Evolutionary conservation across 2,888 invertebrate genomes (phyloP), one percentile per base, ranked within the genome.

Genomic region (Lithophane semibrunnea): DNA sequence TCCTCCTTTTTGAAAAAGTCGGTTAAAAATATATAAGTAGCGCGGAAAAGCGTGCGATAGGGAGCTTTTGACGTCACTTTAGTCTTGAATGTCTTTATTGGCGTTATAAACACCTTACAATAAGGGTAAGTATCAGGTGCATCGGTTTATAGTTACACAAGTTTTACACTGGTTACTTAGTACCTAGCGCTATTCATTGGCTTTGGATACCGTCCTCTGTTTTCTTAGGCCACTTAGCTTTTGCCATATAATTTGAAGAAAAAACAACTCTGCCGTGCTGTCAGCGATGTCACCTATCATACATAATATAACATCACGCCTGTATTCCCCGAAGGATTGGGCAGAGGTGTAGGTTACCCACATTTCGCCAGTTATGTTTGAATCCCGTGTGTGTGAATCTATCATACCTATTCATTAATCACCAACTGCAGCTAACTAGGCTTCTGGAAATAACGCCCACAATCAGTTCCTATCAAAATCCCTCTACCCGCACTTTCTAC

Each of bases 11-110:
- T n/a, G n/a, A n/a, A n/a, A n/a, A n/a, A n/a, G n/a, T n/a, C n/a
- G n/a, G n/a, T n/a, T n/a, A n/a, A n/a, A 29, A 29, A 29, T 29
- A 29, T 29, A 13, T 24, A 7, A 44, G 0, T 16, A 2, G 13
- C 9, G 12, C 24, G 10, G 5, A 64, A 49, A 73, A 52, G 1
- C 42, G n/a, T 13, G 12, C 29, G 18, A 49, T 42, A 13, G 16
- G 8, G 21, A 58, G 42, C 63, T 70, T 65, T 52, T 58, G 9
- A 52, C 29, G 42, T 29, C 13, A 13, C 29, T 54, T 56, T n/a
- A 44, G 64, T 64, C 49, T 81, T n/a, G 3, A 37, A 52, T 70
- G 37, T 80, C 18, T 78, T 72, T 73, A 72, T 63, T 61, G 37
- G 13, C 42, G 9, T n/a, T 65, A 42, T 54, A 72, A 37, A 70